Evolutionary conservation across 1,140 invertebrate species (phyloP).

Genomic region (Anadara kagoshimensis): DNA sequence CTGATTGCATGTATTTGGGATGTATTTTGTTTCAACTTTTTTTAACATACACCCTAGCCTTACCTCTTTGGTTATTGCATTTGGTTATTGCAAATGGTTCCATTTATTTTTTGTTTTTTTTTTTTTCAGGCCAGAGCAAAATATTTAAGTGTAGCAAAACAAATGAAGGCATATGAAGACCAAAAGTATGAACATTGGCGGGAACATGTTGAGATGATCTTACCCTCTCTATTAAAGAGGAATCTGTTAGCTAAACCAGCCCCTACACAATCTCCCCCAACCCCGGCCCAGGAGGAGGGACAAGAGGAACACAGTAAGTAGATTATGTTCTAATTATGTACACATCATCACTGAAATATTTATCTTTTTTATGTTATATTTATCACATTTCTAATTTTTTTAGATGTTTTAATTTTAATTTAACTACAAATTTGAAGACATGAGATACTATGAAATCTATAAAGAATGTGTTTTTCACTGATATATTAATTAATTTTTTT

Average conservation of each 20-base stretch:
- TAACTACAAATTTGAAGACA: no score
- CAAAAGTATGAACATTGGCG: conserved; percentile 70
- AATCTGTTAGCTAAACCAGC: conserved; percentile 68
- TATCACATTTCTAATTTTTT: not conserved
- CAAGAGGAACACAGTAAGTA: not conserved
- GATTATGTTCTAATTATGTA: not conserved
- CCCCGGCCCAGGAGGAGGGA: not conserved
- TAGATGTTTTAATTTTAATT: not conserved
- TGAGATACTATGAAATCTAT: no score
- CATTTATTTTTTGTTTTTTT: not conserved
- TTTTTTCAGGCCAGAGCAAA: conserved; percentile 81
- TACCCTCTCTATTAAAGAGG: conserved; percentile 69
- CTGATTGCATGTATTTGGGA: no score
- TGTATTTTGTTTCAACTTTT: not conserved
- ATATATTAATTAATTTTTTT: no score
- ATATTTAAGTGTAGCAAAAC: conserved; percentile 83
- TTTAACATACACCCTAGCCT: not conserved
- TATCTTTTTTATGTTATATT: not conserved
- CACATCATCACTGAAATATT: not conserved
- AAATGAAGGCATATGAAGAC: conserved; percentile 86
- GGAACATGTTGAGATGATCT: conserved; percentile 64
- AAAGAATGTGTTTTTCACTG: no score
- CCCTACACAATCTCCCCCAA: not conserved
- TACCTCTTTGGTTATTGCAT: not conserved
- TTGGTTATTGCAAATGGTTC: not conserved